Conservation (phyloP, 2,113 vertebrate species). For the Pachypanchax playfairii region DNA sequence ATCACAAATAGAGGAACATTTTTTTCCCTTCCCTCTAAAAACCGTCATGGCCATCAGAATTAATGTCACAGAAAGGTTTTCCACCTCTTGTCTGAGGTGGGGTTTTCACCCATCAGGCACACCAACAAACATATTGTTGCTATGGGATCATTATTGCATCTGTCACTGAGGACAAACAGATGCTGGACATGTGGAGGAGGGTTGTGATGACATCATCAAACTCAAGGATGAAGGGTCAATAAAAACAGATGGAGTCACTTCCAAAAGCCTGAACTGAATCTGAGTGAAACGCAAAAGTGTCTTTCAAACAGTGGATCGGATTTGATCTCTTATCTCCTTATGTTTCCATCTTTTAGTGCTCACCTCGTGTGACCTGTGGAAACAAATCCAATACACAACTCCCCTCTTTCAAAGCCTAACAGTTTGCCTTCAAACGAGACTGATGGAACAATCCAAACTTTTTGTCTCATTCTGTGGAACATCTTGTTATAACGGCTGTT, state of each 20-base stretch:
- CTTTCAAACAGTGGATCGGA: slow-evolving; percentile 33
- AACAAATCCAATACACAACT: no score
- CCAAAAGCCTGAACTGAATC: slow-evolving; percentile 6
- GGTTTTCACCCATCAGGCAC: not conserved
- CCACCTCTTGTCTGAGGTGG: slow-evolving; percentile 17
- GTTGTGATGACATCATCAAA: slow-evolving; percentile 12
- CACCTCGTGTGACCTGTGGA: slow-evolving; percentile 6
- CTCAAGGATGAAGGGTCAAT: slow-evolving; percentile 53
- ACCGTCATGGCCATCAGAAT: no score
- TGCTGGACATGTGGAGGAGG: not conserved
- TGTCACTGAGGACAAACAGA: slow-evolving; percentile 20
- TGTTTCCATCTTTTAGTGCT: not conserved
- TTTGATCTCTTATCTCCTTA: not conserved
- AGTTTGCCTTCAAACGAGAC: slow-evolving; percentile 15
- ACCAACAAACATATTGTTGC: slow-evolving; percentile 4
- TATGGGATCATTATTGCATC: slow-evolving; percentile 39
- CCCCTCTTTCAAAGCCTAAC: not conserved
- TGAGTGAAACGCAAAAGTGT: slow-evolving; percentile 25
- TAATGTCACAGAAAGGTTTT: slow-evolving; percentile 16
- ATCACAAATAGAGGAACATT: no score
- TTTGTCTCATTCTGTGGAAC: not conserved
- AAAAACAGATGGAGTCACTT: slow-evolving; percentile 37
- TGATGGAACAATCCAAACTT: no score
- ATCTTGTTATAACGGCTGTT: slow-evolving; percentile 28
- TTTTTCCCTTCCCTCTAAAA: no score